These are phyloP conservation scores for Physeter macrocephalus DNA, from an alignment of 2,113 vertebrate genomes.

Conservation along the genomic window DNA sequence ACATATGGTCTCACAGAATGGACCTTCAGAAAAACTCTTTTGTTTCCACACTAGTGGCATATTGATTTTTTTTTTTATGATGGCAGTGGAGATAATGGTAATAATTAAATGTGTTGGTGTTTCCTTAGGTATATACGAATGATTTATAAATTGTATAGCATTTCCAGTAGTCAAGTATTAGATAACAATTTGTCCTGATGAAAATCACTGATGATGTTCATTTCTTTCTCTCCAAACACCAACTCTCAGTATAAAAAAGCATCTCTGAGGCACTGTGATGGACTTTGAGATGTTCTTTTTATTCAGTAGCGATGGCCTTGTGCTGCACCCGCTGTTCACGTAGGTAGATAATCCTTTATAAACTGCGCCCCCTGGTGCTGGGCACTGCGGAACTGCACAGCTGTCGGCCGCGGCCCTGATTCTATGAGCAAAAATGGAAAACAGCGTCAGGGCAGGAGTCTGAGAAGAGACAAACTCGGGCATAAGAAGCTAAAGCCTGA, in stretches of 20 bases:
- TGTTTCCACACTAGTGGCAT: neutral
- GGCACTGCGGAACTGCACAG: too few species aligned
- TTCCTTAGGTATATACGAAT: neutral
- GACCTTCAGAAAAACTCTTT: neutral
- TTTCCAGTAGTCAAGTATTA: neutral
- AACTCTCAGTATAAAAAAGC: rapidly evolving
- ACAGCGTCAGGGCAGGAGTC: neutral
- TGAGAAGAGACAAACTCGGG: rapidly evolving
- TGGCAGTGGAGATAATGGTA: rapidly evolving
- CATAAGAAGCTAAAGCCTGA: rapidly evolving
- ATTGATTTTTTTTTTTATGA: neutral
- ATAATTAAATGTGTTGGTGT: rapidly evolving
- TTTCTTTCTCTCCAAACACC: neutral
- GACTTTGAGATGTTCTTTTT: too few species aligned
- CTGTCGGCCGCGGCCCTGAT: rapidly evolving
- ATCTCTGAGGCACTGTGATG: rapidly evolving
- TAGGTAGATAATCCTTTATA: rapidly evolving
- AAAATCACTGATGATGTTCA: neutral
- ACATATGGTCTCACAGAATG: neutral
- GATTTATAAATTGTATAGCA: neutral
- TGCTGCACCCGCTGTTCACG: rapidly evolving
- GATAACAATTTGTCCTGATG: rapidly evolving
- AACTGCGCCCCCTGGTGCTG: neutral
- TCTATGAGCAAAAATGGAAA: neutral
- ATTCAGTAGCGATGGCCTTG: too few species aligned